Evolutionary conservation across 2,797 vertebrate genomes (phyloP).

Genomic region (Notoglanidium macrostoma): DNA sequence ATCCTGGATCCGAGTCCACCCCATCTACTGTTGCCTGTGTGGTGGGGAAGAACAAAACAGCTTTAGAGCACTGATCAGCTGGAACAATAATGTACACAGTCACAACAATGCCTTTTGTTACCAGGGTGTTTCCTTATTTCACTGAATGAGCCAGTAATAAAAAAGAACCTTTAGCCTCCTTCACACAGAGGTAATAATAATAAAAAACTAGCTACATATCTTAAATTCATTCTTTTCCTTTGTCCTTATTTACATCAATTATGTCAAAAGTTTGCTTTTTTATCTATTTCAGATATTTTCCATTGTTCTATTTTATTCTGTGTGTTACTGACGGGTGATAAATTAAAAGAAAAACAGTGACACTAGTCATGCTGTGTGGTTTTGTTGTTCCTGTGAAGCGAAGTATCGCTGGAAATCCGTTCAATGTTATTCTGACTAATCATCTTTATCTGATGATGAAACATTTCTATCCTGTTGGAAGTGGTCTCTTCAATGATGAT

Average conservation of each 20-base stretch:
- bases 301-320: not conserved
- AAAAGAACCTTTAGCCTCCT: not conserved
- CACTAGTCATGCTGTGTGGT: not conserved
- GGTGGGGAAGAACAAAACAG: not conserved
- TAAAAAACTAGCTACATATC: not conserved
- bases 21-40: slow-evolving; percentile 80
- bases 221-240: not conserved
- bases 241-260: not conserved
- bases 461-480: not conserved
- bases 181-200: not conserved
- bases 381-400: not conserved
- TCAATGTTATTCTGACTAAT: not conserved
- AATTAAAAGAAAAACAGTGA: not conserved
- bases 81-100: slow-evolving; percentile 5
- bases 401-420: not conserved
- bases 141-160: slow-evolving; percentile 2
- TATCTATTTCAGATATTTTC: not conserved
- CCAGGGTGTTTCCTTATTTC: not conserved
- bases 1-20: slow-evolving; percentile 75
- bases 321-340: not conserved
- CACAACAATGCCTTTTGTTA: slow-evolving; percentile 14
- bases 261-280: not conserved
- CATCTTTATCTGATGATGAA: not conserved
- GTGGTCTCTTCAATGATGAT: not conserved
- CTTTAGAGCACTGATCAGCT: slow-evolving; percentile 15